phyloP scores from a whole-genome alignment of 2,113 vertebrate species.

The Oxyruncus cristatus region DNA sequence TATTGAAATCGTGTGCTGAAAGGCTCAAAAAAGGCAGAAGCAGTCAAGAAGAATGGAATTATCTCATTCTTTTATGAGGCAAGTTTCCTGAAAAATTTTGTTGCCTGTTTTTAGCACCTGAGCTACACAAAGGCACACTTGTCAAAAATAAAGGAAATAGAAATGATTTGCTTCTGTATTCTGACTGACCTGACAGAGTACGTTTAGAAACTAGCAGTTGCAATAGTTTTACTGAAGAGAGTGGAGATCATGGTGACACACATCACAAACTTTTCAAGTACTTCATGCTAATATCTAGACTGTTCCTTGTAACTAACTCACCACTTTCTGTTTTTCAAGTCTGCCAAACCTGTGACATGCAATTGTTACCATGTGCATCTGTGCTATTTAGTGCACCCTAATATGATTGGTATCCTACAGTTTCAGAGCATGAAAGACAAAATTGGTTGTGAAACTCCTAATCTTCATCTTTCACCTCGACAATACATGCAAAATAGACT shows the following conservation, averaged over 20 bases:
- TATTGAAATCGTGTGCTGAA: background rate
- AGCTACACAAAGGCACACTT: background rate
- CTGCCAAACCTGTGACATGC: background rate
- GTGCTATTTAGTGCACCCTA: background rate
- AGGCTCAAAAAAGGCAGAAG: slow-evolving; percentile 7
- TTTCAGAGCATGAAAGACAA: background rate
- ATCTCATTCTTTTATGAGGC: background rate
- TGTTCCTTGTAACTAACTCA: background rate
- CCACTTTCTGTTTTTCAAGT: background rate
- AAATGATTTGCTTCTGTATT: background rate
- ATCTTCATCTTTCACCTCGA: background rate
- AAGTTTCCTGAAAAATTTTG: background rate
- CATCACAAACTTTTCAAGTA: background rate
- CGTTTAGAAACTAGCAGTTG: background rate
- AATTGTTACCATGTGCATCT: background rate
- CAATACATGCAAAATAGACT: background rate
- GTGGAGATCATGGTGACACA: background rate
- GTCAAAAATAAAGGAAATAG: background rate
- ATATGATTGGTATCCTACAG: background rate
- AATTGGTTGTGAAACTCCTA: background rate
- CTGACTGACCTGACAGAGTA: background rate
- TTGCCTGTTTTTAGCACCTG: background rate
- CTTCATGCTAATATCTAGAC: background rate
- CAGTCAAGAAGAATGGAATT: background rate
- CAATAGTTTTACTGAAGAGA: background rate